Conservation (phyloP, 2,113 vertebrate genomes). For the Campylorhamphus procurvoides region DNA sequence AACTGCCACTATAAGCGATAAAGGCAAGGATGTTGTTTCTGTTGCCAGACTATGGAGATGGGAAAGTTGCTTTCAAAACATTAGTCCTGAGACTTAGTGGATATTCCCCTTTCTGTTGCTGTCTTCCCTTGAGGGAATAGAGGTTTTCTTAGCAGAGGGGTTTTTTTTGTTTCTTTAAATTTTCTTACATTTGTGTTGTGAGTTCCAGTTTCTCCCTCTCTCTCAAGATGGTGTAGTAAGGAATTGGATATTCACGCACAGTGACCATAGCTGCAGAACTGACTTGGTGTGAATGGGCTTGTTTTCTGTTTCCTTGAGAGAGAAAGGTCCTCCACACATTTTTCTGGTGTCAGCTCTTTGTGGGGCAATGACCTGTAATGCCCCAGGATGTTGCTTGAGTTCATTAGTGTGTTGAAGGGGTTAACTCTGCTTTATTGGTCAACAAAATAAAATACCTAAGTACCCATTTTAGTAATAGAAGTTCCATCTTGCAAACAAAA, state of each 20-base stretch:
- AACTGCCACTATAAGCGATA: not conserved
- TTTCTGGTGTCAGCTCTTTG: not conserved
- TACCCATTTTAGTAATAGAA: not conserved
- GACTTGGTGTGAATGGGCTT: not conserved
- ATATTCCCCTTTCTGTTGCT: not conserved
- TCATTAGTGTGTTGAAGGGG: not conserved
- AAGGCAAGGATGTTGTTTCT: not conserved
- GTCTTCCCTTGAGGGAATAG: not conserved
- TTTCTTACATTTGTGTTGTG: not conserved
- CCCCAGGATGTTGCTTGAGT: not conserved
- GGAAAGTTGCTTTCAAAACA: not conserved
- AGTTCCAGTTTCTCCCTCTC: not conserved
- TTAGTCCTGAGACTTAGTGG: not conserved
- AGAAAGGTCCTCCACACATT: not conserved
- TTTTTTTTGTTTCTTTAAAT: not conserved
- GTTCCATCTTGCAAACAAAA: not conserved
- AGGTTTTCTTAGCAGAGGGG: not conserved
- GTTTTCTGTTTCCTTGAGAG: not conserved
- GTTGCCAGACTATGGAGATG: not conserved
- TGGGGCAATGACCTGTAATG: not conserved
- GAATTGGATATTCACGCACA: rapidly evolving
- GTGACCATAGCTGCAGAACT: not conserved
- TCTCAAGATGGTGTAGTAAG: not conserved
- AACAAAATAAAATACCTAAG: not conserved
- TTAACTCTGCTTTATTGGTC: not conserved